phyloP scores from a whole-genome alignment of 2,888 invertebrate genomes.

The Camptogramma bilineatum region DNA sequence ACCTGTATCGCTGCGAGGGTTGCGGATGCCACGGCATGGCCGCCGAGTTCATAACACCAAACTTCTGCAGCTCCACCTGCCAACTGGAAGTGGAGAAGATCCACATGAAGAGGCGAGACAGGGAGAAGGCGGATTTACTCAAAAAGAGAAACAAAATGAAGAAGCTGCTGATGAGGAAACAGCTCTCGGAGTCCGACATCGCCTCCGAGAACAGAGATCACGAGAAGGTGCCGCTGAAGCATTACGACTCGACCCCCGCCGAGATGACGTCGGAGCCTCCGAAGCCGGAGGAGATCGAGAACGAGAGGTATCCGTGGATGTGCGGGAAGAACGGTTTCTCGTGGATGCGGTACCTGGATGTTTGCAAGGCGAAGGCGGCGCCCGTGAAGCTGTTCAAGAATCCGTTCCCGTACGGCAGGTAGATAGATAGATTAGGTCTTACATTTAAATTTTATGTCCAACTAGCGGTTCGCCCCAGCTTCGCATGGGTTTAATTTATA shows the following conservation, averaged over 20 bases:
- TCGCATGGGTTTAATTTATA: no score
- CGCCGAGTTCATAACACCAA: slow-evolving; percentile 92
- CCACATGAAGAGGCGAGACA: slow-evolving; percentile 72
- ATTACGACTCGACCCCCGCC: slow-evolving; percentile 59
- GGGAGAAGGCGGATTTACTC: slow-evolving; percentile 66
- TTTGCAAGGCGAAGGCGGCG: slow-evolving; percentile 90
- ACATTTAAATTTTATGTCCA: no score
- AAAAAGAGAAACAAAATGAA: slow-evolving; percentile 78
- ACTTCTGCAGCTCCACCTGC: slow-evolving; percentile 91
- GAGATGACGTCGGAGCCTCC: slow-evolving; percentile 44
- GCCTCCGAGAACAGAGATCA: slow-evolving; percentile 60
- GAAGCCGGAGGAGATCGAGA: slow-evolving; percentile 61
- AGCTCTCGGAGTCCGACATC: slow-evolving; percentile 65
- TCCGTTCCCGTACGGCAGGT: slow-evolving; percentile 90
- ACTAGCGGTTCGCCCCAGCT: no score
- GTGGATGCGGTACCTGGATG: slow-evolving; percentile 91
- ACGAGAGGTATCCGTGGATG: slow-evolving; percentile 88
- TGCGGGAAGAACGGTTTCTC: slow-evolving; percentile 90
- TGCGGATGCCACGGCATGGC: slow-evolving; percentile 95
- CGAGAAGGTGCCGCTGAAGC: slow-evolving; percentile 54
- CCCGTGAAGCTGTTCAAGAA: slow-evolving; percentile 92
- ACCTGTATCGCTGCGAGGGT: slow-evolving; percentile 91
- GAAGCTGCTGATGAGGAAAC: slow-evolving; percentile 73
- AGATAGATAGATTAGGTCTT: no score
- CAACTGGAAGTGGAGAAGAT: slow-evolving; percentile 80